Evolutionary conservation across 2,797 vertebrate species (phyloP).

Genomic region (Gastrophryne carolinensis): DNA sequence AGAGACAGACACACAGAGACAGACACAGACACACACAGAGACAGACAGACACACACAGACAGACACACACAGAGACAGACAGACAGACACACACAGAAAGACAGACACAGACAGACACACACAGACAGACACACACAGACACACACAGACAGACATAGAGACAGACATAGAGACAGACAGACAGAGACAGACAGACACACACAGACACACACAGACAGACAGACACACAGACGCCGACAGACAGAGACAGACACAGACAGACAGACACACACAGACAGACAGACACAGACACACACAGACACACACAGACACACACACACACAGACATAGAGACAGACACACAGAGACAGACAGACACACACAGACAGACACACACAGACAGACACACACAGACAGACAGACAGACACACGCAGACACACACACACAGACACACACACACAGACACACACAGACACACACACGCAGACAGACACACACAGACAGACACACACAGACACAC

Average conservation of each 20-base stretch:
- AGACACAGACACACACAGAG: background rate
- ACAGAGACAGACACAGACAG: background rate
- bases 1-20: no score
- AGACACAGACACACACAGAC: background rate
- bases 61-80: background rate
- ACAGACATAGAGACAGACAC: no score
- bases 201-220: background rate
- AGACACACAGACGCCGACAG: no score
- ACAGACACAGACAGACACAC: background rate
- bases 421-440: background rate
- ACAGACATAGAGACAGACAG: no score
- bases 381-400: background rate
- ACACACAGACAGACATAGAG: no score
- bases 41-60: background rate
- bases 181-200: background rate
- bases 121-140: background rate
- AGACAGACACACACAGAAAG: background rate
- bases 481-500: background rate
- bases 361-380: background rate
- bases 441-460: background rate
- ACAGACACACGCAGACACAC: no score
- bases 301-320: background rate
- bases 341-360: background rate
- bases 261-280: background rate
- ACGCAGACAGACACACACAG: no score